Conservation (phyloP, 2,113 vertebrate species). For the Chamaea fasciata region DNA sequence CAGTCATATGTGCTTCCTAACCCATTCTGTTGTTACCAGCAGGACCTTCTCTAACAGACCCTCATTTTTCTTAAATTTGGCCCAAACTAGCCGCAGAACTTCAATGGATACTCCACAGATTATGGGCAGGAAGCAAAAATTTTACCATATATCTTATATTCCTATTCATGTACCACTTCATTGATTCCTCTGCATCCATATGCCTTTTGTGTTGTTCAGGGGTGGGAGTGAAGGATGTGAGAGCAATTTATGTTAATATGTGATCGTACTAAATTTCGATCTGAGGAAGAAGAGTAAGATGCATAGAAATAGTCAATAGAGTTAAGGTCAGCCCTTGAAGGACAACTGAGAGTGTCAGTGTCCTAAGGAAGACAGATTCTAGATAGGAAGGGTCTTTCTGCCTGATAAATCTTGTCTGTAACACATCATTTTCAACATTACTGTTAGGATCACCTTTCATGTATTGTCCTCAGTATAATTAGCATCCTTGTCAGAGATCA, state of each 20-base stretch:
- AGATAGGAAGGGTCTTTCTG: background rate
- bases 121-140: background rate
- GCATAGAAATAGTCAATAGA: background rate
- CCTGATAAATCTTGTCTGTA: background rate
- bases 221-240: background rate
- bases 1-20: background rate
- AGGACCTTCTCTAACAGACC: background rate
- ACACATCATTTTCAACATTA: background rate
- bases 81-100: background rate
- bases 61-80: background rate
- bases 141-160: background rate
- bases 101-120: background rate
- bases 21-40: background rate
- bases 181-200: rapidly evolving
- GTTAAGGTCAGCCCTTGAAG: background rate
- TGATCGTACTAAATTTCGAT: background rate
- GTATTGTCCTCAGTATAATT: background rate
- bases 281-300: background rate
- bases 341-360: background rate
- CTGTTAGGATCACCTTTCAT: background rate
- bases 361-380: background rate
- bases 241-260: background rate
- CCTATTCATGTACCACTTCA: background rate
- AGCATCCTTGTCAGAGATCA: background rate
- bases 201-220: background rate